phyloP scores from a whole-genome alignment of 2,888 invertebrate species.

The Habrosyne pyritoides region DNA sequence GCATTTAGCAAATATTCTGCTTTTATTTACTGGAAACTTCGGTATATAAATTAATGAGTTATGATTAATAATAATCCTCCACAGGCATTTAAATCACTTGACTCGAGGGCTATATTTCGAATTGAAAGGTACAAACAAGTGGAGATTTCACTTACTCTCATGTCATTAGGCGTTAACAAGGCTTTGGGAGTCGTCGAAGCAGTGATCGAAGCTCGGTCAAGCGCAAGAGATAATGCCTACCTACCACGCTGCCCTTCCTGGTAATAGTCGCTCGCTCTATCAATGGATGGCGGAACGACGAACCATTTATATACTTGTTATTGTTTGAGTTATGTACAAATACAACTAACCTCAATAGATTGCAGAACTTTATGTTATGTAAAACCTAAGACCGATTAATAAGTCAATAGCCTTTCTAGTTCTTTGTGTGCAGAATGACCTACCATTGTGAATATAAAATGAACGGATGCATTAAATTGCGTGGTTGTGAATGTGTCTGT shows the following conservation, averaged over 20 bases:
- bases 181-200: slow-evolving; percentile 70
- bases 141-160: slow-evolving; percentile 63
- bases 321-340: neutral
- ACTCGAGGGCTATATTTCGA: slow-evolving; percentile 42
- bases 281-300: neutral
- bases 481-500: neutral
- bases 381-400: neutral
- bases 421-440: too few relatives aligned
- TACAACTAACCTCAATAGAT: neutral
- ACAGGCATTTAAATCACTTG: slow-evolving; percentile 28
- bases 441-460: too few relatives aligned
- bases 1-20: too few relatives aligned
- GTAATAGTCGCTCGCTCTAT: slow-evolving; percentile 32
- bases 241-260: slow-evolving; percentile 38
- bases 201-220: slow-evolving; percentile 78
- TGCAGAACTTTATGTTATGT: too few relatives aligned
- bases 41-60: too few relatives aligned
- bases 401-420: too few relatives aligned
- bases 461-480: neutral
- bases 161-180: slow-evolving; percentile 78
- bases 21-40: too few relatives aligned
- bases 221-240: slow-evolving; percentile 72
- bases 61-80: too few relatives aligned
- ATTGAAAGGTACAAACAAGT: slow-evolving; percentile 62
- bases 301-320: neutral